These are phyloP conservation scores for Dorcus hopei DNA, from an alignment of 2,888 invertebrate genomes.

Conservation along the genomic window DNA sequence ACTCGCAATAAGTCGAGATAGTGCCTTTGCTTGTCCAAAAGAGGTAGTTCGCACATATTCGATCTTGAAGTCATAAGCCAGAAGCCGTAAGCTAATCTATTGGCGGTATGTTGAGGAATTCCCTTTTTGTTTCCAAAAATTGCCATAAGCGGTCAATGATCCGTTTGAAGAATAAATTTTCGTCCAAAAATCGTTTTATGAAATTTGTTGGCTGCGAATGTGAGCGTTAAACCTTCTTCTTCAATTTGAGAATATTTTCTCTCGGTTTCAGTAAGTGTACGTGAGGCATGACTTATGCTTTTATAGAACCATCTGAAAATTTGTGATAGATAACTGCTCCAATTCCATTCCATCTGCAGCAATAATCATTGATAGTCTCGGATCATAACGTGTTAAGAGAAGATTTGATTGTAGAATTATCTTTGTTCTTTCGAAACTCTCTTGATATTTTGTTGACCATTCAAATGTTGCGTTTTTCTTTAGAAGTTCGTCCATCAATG, in stretches of 20 bases:
- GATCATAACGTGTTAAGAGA: conserved; percentile 11
- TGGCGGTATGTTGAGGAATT: not conserved
- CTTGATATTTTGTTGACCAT: not conserved
- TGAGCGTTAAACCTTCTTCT: conserved; percentile 6
- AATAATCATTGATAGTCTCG: not conserved
- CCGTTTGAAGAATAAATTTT: conserved; percentile 1
- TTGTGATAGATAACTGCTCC: not conserved
- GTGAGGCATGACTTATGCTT: not conserved
- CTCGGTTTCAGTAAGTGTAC: not conserved
- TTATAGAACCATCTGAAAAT: not conserved
- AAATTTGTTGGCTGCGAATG: conserved; percentile 6
- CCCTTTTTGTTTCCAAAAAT: no score
- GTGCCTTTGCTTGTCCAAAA: no score
- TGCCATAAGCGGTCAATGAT: no score
- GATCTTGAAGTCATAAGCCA: conserved; percentile 1
- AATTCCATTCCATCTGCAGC: conserved; percentile 1
- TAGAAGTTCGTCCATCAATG: conserved; percentile 5
- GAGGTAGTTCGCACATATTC: no score
- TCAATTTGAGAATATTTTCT: conserved; percentile 3
- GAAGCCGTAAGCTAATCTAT: conserved; percentile 6
- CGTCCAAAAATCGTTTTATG: conserved; percentile 2
- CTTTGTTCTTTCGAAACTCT: conserved; percentile 1
- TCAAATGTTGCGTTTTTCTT: not conserved
- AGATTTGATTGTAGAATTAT: conserved; percentile 2
- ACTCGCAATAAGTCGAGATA: no score